These are phyloP conservation scores for Diabrotica virgifera DNA, from an alignment of 1,140 invertebrate genomes.

Conservation along the genomic window DNA sequence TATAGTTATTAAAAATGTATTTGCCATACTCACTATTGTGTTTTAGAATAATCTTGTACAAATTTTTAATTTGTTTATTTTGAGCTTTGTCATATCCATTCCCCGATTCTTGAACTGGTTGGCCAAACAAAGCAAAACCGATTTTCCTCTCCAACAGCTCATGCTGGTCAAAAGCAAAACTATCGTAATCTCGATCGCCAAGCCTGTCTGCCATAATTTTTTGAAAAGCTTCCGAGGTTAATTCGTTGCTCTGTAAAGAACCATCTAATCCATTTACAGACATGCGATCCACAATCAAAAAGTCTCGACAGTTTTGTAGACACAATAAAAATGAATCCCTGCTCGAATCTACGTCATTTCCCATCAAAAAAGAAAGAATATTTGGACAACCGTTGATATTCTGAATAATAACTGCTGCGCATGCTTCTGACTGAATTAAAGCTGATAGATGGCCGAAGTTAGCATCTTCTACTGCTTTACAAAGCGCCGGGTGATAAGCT, in stretches of 20 bases:
- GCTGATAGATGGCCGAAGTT: not conserved
- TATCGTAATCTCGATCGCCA: slow-evolving; percentile 42
- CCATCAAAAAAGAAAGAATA: not conserved
- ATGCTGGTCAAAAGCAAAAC: slow-evolving; percentile 36
- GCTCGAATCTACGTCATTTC: not conserved
- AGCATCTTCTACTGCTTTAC: not conserved
- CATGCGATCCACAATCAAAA: not conserved
- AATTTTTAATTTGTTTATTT: slow-evolving; percentile 22
- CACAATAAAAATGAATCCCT: not conserved
- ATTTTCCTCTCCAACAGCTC: slow-evolving; percentile 39
- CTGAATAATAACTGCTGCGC: not conserved
- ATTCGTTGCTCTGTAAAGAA: slow-evolving; percentile 23
- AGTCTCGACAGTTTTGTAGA: not conserved
- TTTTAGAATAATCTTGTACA: slow-evolving; percentile 30
- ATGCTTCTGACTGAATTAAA: not conserved
- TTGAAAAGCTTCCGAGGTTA: slow-evolving; percentile 33
- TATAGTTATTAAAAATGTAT: too few relatives aligned
- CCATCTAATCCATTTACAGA: slow-evolving; percentile 22
- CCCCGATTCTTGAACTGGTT: slow-evolving; percentile 22
- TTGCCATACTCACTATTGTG: slow-evolving; percentile 32
- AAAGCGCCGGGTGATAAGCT: not conserved
- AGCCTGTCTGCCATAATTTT: slow-evolving; percentile 37
- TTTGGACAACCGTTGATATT: not conserved
- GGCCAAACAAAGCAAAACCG: slow-evolving; percentile 37
- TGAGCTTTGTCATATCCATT: slow-evolving; percentile 30